Evolutionary conservation across 2,113 vertebrate genomes (phyloP), one percentile per base, ranked within the genome.

Genomic region (Copsychus sechellarum): DNA sequence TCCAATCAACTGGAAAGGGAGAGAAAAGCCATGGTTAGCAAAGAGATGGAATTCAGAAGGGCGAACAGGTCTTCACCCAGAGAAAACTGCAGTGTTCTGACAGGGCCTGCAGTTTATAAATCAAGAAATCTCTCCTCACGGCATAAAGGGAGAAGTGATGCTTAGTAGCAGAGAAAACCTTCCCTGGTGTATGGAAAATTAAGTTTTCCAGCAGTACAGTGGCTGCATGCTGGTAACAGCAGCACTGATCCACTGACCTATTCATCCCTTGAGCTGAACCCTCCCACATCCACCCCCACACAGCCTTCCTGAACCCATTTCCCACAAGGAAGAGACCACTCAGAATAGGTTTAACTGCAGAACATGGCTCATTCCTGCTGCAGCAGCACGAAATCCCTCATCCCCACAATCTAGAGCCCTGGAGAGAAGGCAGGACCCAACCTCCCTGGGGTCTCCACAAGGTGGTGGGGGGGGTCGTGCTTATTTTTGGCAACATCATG

Each of bases 1-100:
- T 98, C 97, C 93, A 70, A 98, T 98, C 97, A 98, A 91, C 98
- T 98, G 87, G 29, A 73, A 89, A 93, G 93, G 60, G 64, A 96
- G 92, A 94, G 2, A 14, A 64, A 81, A 92, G 28, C 2, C 25
- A 56, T 3, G 2, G 72, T 86, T 20, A 94, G 90, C 20, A 28
- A 66, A 29, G 0, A 28, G 47, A 53, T 57, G 31, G 69, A 76
- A 67, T 6, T 47, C 24, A 26, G 36, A 0, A 1, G 24, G 21
- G 33, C 0, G 4, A 42, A 16, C 3, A 3, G 3, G 2, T 6
- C n/a, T 88, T 23, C 40, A 14, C 15, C 47, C 38, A 22, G 28
- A 34, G 33, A 8, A 61, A 48, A 50, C 34, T 1, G 2, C 36
- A 34, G 36, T 3, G n/a, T 11, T 56, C 48, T 36, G 38, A 22